Conservation (phyloP, 2,797 vertebrate species). For the Amazona finschi region DNA sequence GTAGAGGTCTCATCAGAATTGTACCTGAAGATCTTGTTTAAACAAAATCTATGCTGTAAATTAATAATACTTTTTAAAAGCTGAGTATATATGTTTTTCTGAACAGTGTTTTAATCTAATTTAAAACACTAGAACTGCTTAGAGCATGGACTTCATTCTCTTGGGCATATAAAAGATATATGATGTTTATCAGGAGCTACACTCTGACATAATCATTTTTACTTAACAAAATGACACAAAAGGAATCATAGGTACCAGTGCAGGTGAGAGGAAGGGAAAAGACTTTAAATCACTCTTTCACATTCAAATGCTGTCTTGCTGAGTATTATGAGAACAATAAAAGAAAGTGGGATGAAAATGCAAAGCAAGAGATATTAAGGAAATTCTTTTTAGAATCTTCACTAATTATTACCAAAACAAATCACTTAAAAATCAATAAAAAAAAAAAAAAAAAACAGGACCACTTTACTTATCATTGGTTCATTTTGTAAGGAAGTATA, state of each 20-base stretch:
- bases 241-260: neutral
- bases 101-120: neutral
- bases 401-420: neutral
- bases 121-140: neutral
- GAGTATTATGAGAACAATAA: neutral
- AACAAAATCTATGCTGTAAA: neutral
- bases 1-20: neutral
- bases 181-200: neutral
- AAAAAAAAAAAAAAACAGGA: accelerated
- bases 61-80: neutral
- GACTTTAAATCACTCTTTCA: neutral
- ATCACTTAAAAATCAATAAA: neutral
- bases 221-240: neutral
- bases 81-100: neutral
- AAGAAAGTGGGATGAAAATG: neutral
- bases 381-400: neutral
- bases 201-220: neutral
- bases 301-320: neutral
- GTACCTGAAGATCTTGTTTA: neutral
- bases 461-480: neutral
- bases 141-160: neutral
- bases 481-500: neutral
- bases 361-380: neutral
- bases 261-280: neutral
- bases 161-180: neutral